These are phyloP conservation scores for Tetraodon nigroviridis DNA, from an alignment of 2,113 vertebrate species.

Conservation along the genomic window DNA sequence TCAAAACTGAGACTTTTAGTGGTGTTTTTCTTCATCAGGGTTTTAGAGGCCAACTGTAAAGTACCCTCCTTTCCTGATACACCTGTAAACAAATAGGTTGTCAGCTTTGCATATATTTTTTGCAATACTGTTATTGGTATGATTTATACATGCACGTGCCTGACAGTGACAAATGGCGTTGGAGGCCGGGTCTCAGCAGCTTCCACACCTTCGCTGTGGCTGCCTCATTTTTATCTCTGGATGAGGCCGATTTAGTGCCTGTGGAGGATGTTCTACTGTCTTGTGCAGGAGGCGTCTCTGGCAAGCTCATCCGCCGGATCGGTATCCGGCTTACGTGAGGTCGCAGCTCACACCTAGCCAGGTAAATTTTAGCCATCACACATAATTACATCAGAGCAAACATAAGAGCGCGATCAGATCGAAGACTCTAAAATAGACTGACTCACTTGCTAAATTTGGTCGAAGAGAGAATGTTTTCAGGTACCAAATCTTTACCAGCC, in stretches of 20 bases:
- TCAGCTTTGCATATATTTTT: not conserved
- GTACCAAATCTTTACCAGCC: conserved; percentile 44
- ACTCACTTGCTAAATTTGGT: conserved; percentile 72
- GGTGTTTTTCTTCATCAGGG: conserved; percentile 42
- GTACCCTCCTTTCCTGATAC: conserved; percentile 46
- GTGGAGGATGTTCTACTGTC: conserved; percentile 5
- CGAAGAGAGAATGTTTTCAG: conserved; percentile 62
- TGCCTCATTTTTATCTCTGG: conserved; percentile 29
- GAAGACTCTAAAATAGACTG: no score
- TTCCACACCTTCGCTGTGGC: conserved; percentile 65
- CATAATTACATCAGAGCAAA: not conserved
- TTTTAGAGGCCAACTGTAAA: conserved; percentile 40
- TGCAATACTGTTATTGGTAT: not conserved
- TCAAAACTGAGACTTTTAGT: conserved; percentile 26
- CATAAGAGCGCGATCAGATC: no score
- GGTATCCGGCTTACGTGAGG: conserved; percentile 67
- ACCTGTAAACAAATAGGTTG: conserved; percentile 21
- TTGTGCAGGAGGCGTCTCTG: conserved; percentile 19
- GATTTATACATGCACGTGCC: conserved; percentile 41
- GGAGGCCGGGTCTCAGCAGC: conserved; percentile 61
- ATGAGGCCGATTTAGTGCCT: conserved; percentile 6
- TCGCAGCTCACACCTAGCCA: conserved; percentile 63
- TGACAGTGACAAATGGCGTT: conserved; percentile 55
- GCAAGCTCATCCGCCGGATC: conserved; percentile 41
- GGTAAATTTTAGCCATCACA: not conserved